Evolutionary conservation across 2,113 vertebrate genomes (phyloP), one percentile per base, ranked within the genome.

Genomic region (Rissa tridactyla): DNA sequence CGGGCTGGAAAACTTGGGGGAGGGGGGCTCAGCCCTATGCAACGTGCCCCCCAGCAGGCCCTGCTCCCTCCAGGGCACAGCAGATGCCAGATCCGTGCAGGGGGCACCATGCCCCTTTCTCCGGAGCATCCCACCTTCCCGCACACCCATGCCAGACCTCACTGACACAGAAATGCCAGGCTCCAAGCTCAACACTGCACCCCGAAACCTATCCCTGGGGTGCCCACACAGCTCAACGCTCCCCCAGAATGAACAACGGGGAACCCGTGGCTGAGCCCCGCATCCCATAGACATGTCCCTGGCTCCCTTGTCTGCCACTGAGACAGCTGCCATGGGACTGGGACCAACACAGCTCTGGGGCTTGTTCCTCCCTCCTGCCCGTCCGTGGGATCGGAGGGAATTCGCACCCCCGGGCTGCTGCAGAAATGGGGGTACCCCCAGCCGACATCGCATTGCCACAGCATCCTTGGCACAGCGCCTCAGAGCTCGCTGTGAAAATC

Each of bases 11-110:
- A 94, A 54, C 32, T 9, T 6, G 5, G 2, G 19, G 12, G 9
- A 6, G 30, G 20, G 34, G 17, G 25, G 10, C 23, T 65, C 81
- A 80, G 57, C 57, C 66, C 17, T 49, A 9, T 4, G 5, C 70
- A 79, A 0, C 0, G 1, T 17, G 58, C 2, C 29, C 26, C 30
- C 27, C 0, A 12, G 7, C 20, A 12, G 54, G 8, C 20, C n/a
- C 51, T 5, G 19, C 73, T 76, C 65, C 46, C 82, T 76, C 55
- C 19, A 26, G 87, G 77, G 61, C 58, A 86, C 0, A 15, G 19
- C 65, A 76, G 86, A 75, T 68, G 81, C 51, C 83, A 73, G 27
- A 10, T 32, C 34, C 4, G 0, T 1, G 34, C 64, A 17, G 6
- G 22, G 19, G 13, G 40, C 71, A 75, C 36, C 4, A 0, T 20